Evolutionary conservation across 2,797 vertebrate species (phyloP), one percentile per base, ranked within the genome.

Genomic region (Aphelocoma californica): DNA sequence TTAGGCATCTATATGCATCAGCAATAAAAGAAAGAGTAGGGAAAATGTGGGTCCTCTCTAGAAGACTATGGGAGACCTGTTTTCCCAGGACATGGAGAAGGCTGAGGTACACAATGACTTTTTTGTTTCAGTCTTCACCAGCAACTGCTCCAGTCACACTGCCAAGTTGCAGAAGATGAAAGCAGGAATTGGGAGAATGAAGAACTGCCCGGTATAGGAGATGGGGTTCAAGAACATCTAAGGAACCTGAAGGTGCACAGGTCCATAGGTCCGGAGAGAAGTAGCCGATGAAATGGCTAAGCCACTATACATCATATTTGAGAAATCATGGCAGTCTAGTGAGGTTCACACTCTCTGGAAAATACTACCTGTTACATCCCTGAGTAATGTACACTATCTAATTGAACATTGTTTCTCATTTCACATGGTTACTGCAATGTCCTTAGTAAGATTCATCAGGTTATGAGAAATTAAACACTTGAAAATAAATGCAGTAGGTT

Each of bases 401-500:
- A 69, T 8, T 78, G 25, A 72, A 14, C 19, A 82, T 48, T 85
- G 50, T 91, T 91, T 89, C n/a, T 88, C 14, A 8, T 71, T 91
- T 78, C 54, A 79, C 14, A 21, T 23, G 14, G 28, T 26, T 60
- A 11, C 53, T 71, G 26, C 8, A 69, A 61, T 60, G 21, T 61
- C 50, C 28, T 69, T 67, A 38, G 32, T 70, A 82, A 71, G 24
- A 78, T 78, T 86, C 53, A 34, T 85, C 51, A 82, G 15, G 36
- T 51, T 87, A 24, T 60, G n/a, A 82, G 67, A 92, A 91, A 91
- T 66, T 70, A 93, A 93, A 60, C 11, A 31, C 47, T 38, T 66
- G 71, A 82, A 91, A 93, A 93, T 75, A 89, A 92, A 67, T 75
- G n/a, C 51, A 80, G 44, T 19, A 64, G 45, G 29, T 86, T 90